These are phyloP conservation scores for Lasaia peninsularis DNA, from an alignment of 1,140 invertebrate species.

Conservation along the genomic window DNA sequence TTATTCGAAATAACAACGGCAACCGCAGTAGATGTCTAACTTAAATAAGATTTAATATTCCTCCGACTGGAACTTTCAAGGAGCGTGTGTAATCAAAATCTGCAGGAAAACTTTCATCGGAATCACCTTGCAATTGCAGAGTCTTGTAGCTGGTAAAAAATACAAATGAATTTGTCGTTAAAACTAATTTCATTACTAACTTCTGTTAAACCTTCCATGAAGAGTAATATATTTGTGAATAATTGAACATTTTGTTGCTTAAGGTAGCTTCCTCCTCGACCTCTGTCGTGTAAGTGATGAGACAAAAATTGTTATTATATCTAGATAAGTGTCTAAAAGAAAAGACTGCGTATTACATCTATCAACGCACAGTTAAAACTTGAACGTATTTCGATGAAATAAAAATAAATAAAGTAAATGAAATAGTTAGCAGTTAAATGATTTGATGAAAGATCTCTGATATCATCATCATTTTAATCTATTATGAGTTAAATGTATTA, in stretches of 20 bases:
- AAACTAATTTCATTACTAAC: slow-evolving; percentile 74
- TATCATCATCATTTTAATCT: too few relatives aligned
- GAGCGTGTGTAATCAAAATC: slow-evolving; percentile 76
- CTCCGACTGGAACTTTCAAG: slow-evolving; percentile 65
- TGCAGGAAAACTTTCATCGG: slow-evolving; percentile 65
- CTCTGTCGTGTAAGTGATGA: too few relatives aligned
- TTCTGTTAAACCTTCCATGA: slow-evolving; percentile 28
- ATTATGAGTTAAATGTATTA: too few relatives aligned
- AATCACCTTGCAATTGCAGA: slow-evolving; percentile 68
- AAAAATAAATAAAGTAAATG: too few relatives aligned
- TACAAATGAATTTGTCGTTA: slow-evolving; percentile 73
- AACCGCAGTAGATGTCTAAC: slow-evolving; percentile 64
- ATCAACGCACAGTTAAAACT: too few relatives aligned
- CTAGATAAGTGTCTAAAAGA: too few relatives aligned
- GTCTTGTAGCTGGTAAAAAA: slow-evolving; percentile 61
- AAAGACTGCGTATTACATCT: too few relatives aligned
- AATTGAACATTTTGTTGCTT: neutral
- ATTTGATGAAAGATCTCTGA: too few relatives aligned
- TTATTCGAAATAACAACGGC: slow-evolving; percentile 68
- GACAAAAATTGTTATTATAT: too few relatives aligned
- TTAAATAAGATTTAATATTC: slow-evolving; percentile 77
- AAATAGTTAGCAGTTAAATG: too few relatives aligned
- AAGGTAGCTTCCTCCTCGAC: too few relatives aligned
- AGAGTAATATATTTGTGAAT: slow-evolving; percentile 7
- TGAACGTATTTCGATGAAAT: too few relatives aligned